A percentile compares a stretch with the other conserved stretches of the same genome.
phyloP scores from a whole-genome alignment of 2,113 vertebrate genomes.

The Heteronetta atricapilla region DNA sequence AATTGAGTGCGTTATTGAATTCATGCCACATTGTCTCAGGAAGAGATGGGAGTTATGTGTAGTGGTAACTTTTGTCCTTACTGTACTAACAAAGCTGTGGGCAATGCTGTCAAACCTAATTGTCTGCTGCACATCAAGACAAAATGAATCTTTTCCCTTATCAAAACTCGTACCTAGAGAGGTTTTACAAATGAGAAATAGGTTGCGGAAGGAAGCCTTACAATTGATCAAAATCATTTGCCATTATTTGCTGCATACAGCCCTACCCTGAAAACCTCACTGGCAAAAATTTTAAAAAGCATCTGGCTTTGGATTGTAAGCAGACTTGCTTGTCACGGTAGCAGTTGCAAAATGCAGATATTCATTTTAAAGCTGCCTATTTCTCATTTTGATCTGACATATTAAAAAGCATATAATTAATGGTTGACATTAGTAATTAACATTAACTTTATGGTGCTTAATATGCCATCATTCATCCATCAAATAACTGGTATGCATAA shows the following conservation, averaged over 20 bases:
- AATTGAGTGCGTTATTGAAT: slow-evolving; percentile 76
- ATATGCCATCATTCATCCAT: slow-evolving; percentile 81
- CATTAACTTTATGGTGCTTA: slow-evolving; percentile 83
- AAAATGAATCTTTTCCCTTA: slow-evolving; percentile 32
- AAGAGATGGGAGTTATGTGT: slow-evolving; percentile 62
- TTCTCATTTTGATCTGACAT: slow-evolving; percentile 78
- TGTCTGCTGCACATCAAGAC: slow-evolving; percentile 16
- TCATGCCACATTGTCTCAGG: slow-evolving; percentile 75
- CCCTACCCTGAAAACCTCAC: background rate
- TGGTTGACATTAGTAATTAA: slow-evolving; percentile 85
- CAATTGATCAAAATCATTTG: slow-evolving; percentile 6
- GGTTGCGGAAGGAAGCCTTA: slow-evolving; percentile 4
- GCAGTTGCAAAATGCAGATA: slow-evolving; percentile 68
- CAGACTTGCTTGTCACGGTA: slow-evolving; percentile 66
- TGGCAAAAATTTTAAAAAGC: background rate
- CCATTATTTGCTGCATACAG: background rate
- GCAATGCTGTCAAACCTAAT: slow-evolving; percentile 57
- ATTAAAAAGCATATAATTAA: slow-evolving; percentile 85
- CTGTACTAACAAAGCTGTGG: slow-evolving; percentile 68
- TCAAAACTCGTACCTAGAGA: background rate
- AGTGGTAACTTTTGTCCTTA: slow-evolving; percentile 69
- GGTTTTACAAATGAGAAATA: slow-evolving; percentile 28
- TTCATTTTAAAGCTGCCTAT: slow-evolving; percentile 72
- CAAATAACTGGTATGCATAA: slow-evolving; percentile 71
- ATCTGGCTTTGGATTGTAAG: slow-evolving; percentile 51